Base-by-base conservation (phyloP, 30 jellyfish, hydroid and myxozoan genomes). In the Hydractinia symbiolongicarpus region DNA sequence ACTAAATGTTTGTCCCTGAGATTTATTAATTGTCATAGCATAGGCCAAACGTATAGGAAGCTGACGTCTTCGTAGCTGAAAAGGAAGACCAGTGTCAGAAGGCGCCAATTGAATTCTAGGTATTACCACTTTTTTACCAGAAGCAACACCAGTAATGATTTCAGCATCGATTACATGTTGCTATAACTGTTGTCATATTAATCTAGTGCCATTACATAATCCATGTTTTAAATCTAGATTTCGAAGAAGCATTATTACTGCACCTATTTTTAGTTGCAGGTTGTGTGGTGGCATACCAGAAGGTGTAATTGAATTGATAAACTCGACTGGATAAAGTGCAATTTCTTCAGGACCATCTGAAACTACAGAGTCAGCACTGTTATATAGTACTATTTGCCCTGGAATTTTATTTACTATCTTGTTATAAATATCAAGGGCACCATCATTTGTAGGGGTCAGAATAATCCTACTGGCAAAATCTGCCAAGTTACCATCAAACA, bases 271-370 rank as follows among this genome's bases (percentile, higher is more conserved):
- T 19, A 87, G 72, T 53, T 72, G 75, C 52, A 87, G 78, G 52
- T 44, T 30, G 76, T 87, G 95, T 40, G 88, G 78, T 15, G 94
- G 95, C 84, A 75, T 81, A 15, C 84, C 88, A 19, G 61, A 30
- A 30, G 44, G 44, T 30, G 44, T 30, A 30, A 30, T 30, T 30
- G 44, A 30, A 30, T 30, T 30, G 2, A 30, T 1, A 30, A 30
- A 30, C 44, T 30, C 44, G 44, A 30, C 44, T 30, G 44, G 44
- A 30, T 30, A 30, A 30, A 30, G 44, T 30, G 44, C 44, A 30
- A 30, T 30, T 30, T 30, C 44, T 30, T 30, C 44, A 30, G 44
- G 44, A 30, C 2, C 44, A 2, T 30, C 44, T 30, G 44, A 30
- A 30, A 30, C 44, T 30, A 30, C 44, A 30, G 44, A 30, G 44